Base-by-base conservation (phyloP, 2,888 invertebrate species). In the Eucriotettix oculatus region DNA sequence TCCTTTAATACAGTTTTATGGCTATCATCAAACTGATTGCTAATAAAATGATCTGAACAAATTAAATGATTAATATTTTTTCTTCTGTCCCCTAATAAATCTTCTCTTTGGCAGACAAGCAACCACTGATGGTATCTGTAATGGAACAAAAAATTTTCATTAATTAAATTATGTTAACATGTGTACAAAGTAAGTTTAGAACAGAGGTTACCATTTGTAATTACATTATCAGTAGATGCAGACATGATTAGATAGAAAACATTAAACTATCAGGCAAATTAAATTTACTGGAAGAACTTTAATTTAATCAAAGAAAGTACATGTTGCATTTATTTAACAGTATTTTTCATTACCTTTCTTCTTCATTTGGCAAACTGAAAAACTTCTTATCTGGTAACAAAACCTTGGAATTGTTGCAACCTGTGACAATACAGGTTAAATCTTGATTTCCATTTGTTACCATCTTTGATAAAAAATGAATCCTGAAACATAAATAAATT, bases 21-120 rank as follows among this genome's bases (percentile, higher is more conserved):
- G 16, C 41, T 44, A 16, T 56, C 44, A 9, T 52, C 52, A 43
- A 60, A 62, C 9, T 62, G 56, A n/a, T 62, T 60, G 10, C 40
- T 44, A n/a, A 44, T 58, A 29, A 62, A 62, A 48, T 62, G 62
- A 56, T 62, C 60, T n/a, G 60, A 58, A 54, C 62, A 62, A 11
- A 62, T 42, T 16, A 57, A 56, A 53, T 60, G 53, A 40, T 29
- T 42, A 14, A 12, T 12, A 3, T 52, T 16, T 16, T 42, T 10
- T 1, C 10, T 16, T 16, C 16, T 52, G 42, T 16, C 42, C 5
- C 42, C 44, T 10, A 42, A 11, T 10, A 58, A 48, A 41, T 53
- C 58, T 52, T 58, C 53, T 16, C 58, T 48, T 41, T 58, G 52
- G 16, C 58, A 58, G 3, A 42, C 53, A 16, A 40, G 10, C 10